Conservation (phyloP, 2,888 invertebrate species). For the Xestia c-nigrum region DNA sequence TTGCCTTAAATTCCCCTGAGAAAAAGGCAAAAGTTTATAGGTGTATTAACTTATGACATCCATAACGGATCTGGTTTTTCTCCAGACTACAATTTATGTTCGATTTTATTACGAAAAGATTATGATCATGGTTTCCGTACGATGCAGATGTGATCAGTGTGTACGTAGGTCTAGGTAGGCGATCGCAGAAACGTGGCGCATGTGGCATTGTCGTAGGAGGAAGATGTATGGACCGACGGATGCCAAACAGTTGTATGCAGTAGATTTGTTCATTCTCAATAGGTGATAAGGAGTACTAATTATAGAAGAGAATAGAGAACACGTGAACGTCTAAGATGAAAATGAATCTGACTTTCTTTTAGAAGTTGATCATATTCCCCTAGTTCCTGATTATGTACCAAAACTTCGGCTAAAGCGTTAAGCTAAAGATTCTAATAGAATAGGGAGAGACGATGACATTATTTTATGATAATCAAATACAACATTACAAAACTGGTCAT, state of each 20-base stretch:
- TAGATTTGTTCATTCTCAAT: slow-evolving; percentile 18
- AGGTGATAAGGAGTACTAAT: slow-evolving; percentile 29
- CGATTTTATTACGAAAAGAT: slow-evolving; percentile 14
- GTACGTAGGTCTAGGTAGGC: slow-evolving; percentile 12
- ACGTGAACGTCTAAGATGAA: not conserved
- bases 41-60: not conserved
- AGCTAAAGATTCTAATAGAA: not conserved
- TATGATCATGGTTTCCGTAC: slow-evolving; percentile 35
- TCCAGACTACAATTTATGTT: slow-evolving; percentile 4
- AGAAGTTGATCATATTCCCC: not conserved
- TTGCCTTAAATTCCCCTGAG: not conserved
- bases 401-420: not conserved
- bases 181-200: not conserved
- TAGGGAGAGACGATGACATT: not conserved
- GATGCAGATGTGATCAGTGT: slow-evolving; percentile 31
- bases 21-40: not conserved
- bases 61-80: slow-evolving; percentile 5
- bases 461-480: not conserved
- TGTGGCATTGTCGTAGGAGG: slow-evolving; percentile 31
- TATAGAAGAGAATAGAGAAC: slow-evolving; percentile 6
- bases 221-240: slow-evolving; percentile 21
- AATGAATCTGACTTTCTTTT: not conserved
- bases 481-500: not conserved
- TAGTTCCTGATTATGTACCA: not conserved
- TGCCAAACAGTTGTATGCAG: slow-evolving; percentile 45